phyloP scores from a whole-genome alignment of 2,113 vertebrate species.

The Vidua chalybeata region DNA sequence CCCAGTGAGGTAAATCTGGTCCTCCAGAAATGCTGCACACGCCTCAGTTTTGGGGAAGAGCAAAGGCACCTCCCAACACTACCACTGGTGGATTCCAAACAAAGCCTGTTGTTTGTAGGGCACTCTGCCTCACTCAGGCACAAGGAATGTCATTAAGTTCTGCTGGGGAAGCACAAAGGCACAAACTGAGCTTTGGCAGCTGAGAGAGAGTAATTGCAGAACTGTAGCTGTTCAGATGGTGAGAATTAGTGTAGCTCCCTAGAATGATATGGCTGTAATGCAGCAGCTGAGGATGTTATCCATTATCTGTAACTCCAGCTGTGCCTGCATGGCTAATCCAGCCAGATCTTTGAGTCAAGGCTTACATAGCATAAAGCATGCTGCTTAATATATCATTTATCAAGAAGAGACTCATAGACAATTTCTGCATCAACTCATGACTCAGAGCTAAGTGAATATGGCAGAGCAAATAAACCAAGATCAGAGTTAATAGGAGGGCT shows the following conservation, averaged over 20 bases:
- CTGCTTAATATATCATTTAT: background rate
- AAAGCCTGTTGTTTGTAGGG: background rate
- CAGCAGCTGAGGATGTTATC: conserved; percentile 23
- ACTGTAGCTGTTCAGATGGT: background rate
- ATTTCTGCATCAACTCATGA: background rate
- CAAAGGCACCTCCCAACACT: background rate
- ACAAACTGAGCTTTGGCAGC: background rate
- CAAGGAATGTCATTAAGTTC: background rate
- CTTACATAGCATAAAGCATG: background rate
- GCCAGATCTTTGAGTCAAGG: background rate
- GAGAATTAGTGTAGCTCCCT: background rate
- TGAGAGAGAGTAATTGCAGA: background rate
- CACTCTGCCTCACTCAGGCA: background rate
- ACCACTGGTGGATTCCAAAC: background rate
- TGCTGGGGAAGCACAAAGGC: background rate
- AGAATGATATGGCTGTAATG: background rate
- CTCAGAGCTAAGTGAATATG: background rate
- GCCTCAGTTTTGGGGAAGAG: background rate
- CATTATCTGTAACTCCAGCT: conserved; percentile 31
- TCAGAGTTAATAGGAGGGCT: background rate
- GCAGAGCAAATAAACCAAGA: background rate
- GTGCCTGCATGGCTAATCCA: background rate
- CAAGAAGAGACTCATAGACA: background rate
- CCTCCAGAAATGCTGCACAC: background rate
- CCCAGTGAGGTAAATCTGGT: background rate